Evolutionary conservation across 1,140 invertebrate species (phyloP).

Genomic region (Vanessa atalanta): DNA sequence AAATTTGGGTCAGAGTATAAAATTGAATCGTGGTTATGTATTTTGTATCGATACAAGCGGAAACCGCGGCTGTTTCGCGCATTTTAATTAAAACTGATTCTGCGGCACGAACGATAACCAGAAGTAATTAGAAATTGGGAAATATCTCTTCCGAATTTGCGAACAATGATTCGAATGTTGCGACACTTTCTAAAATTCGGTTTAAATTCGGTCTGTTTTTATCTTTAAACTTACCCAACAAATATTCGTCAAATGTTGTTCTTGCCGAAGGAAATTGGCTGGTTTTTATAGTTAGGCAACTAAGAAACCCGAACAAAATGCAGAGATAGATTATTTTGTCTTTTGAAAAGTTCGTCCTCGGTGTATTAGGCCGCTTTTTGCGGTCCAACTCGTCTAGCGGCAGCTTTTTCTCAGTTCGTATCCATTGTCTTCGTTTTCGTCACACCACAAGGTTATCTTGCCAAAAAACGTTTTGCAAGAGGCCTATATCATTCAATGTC

Average conservation of each 20-base stretch:
- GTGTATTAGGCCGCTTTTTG: not conserved
- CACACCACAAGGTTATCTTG: slow-evolving; percentile 41
- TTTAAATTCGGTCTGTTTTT: not conserved
- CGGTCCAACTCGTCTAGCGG: not conserved
- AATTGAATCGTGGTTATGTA: slow-evolving; percentile 53
- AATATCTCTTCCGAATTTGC: slow-evolving; percentile 15
- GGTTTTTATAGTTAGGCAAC: too few species aligned
- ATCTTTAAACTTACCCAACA: not conserved
- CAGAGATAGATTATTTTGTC: not conserved
- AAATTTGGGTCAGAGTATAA: slow-evolving; percentile 63
- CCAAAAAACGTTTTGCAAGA: slow-evolving; percentile 37
- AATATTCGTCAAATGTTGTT: not conserved
- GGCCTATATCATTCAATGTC: slow-evolving; percentile 35
- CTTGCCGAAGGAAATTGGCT: too few species aligned
- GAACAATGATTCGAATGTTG: not conserved
- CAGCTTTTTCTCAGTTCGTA: slow-evolving; percentile 19
- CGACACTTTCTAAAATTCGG: not conserved
- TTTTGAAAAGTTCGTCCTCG: not conserved
- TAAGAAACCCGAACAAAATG: too few species aligned
- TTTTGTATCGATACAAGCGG: slow-evolving; percentile 42
- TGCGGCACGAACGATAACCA: slow-evolving; percentile 26
- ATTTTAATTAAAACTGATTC: slow-evolving; percentile 42
- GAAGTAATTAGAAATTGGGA: slow-evolving; percentile 35
- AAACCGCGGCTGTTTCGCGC: slow-evolving; percentile 30
- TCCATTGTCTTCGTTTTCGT: slow-evolving; percentile 37